These are phyloP conservation scores for Diplodus puntazzo DNA, from an alignment of 2,797 vertebrate species.

Conservation along the genomic window DNA sequence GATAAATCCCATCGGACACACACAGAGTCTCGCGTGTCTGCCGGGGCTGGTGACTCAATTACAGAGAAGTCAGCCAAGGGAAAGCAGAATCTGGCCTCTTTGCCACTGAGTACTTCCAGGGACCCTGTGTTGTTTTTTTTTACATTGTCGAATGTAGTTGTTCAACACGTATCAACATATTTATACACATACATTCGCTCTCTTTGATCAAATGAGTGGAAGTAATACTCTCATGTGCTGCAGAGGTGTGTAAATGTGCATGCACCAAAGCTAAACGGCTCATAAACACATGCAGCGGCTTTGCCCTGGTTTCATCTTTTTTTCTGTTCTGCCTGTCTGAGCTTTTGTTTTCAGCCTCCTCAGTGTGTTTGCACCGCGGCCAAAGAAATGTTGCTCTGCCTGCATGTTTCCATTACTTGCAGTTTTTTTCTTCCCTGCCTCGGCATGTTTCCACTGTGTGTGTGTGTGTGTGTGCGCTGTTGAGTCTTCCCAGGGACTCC, in stretches of 20 bases:
- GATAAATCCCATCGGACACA: constrained; percentile 11
- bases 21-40: background rate
- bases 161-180: background rate
- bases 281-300: constrained; percentile 2
- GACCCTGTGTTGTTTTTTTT: constrained; percentile 1
- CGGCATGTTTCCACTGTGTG: constrained; percentile 15
- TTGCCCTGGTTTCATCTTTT: constrained; percentile 30
- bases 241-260: constrained; percentile 11
- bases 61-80: constrained; percentile 11
- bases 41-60: constrained; percentile 33
- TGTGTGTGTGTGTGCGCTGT: background rate
- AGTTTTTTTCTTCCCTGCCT: constrained; percentile 1
- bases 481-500: constrained; percentile 23
- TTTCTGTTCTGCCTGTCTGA: background rate
- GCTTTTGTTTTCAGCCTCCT: constrained; percentile 5
- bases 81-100: constrained; percentile 1
- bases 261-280: constrained; percentile 19
- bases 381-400: background rate
- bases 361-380: background rate
- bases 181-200: background rate
- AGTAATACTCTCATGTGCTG: constrained; percentile 29
- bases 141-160: background rate
- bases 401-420: constrained; percentile 27
- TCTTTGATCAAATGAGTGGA: constrained; percentile 33
- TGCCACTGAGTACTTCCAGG: constrained; percentile 26